A percentile compares a stretch with the other conserved stretches of the same genome.
phyloP scores from a whole-genome alignment of 1,140 invertebrate species.

The Teleopsis dalmanni region DNA sequence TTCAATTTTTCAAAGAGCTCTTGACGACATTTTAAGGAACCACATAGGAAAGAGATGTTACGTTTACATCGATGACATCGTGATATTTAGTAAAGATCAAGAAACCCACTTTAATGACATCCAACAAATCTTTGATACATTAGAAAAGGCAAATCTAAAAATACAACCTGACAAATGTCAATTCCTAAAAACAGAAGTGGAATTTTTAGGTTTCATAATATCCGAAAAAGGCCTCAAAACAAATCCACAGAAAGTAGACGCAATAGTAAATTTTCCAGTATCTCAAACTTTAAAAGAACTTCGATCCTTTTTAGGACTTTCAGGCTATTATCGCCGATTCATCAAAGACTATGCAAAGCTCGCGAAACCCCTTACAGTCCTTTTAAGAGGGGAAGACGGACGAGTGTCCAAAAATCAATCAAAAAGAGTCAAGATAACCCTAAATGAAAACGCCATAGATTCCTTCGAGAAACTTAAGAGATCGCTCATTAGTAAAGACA shows the following conservation, averaged over 20 bases:
- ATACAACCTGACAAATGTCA: slow-evolving; percentile 44
- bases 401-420: slow-evolving; percentile 8
- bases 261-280: slow-evolving; percentile 11
- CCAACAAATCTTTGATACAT: slow-evolving; percentile 5
- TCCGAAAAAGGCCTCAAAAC: slow-evolving; percentile 15
- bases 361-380: slow-evolving; percentile 23
- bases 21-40: not conserved
- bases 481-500: slow-evolving; percentile 12
- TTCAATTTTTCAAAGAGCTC: not conserved
- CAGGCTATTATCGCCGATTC: slow-evolving; percentile 36
- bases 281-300: slow-evolving; percentile 7
- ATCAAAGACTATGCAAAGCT: slow-evolving; percentile 32
- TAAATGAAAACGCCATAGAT: slow-evolving; percentile 3
- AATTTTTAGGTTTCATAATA: slow-evolving; percentile 17
- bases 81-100: slow-evolving; percentile 6
- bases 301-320: slow-evolving; percentile 22
- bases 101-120: slow-evolving; percentile 6
- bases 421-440: not conserved
- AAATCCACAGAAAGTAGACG: slow-evolving; percentile 12
- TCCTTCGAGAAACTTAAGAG: slow-evolving; percentile 11
- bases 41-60: slow-evolving; percentile 9
- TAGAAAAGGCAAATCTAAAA: slow-evolving; percentile 43
- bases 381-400: slow-evolving; percentile 7
- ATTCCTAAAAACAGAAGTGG: slow-evolving; percentile 32
- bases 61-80: slow-evolving; percentile 11